Conservation (phyloP, 2,797 vertebrate genomes). For the Lacerta agilis region DNA sequence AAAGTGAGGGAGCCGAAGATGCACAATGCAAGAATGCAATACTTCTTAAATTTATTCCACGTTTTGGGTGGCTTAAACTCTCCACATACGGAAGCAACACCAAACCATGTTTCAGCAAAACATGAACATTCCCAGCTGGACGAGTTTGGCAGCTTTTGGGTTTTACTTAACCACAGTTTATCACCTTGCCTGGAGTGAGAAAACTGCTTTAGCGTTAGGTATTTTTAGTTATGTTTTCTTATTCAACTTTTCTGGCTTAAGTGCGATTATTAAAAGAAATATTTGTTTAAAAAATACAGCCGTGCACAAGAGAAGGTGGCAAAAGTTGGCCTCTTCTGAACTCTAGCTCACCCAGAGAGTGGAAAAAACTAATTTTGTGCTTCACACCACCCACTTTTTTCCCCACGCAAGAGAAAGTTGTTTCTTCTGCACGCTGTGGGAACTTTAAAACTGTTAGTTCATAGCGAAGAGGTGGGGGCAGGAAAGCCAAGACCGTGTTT, state of each 20-base stretch:
- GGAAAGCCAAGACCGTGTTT: background rate
- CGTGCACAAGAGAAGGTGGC: too few species aligned
- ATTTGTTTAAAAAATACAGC: background rate
- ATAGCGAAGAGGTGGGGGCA: background rate
- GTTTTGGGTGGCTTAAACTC: background rate
- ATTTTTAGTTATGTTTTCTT: too few species aligned
- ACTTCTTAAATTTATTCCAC: background rate
- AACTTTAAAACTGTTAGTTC: background rate
- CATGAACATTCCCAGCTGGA: background rate
- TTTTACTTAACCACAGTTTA: too few species aligned
- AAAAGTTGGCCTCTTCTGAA: background rate
- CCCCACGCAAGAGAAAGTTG: background rate
- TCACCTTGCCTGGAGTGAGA: too few species aligned
- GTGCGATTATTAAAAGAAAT: too few species aligned
- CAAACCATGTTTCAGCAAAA: background rate
- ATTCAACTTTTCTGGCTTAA: too few species aligned
- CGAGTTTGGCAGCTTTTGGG: too few species aligned
- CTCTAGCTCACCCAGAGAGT: background rate
- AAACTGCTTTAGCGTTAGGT: too few species aligned
- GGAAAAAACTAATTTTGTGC: background rate
- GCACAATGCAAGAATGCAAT: background rate
- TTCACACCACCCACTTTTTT: background rate
- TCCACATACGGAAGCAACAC: background rate
- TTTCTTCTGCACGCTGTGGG: background rate
- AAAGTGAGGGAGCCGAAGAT: background rate